Conservation (phyloP, 2,113 vertebrate genomes). For the Psittacula cyanocephala region DNA sequence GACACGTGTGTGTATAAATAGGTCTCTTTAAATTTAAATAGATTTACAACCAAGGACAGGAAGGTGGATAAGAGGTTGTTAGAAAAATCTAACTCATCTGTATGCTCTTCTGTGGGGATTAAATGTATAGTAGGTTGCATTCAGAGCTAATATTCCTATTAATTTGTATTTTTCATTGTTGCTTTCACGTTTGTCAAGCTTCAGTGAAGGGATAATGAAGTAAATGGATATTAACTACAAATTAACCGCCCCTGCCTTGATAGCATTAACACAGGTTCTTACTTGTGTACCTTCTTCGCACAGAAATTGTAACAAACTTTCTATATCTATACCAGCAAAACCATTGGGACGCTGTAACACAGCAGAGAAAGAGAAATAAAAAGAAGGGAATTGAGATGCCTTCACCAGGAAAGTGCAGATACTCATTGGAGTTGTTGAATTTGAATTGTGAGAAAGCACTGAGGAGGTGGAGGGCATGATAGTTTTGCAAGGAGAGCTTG, state of each 20-base stretch:
- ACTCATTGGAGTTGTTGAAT: accelerated
- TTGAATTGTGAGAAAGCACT: neutral
- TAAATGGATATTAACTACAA: neutral
- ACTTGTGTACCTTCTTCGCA: neutral
- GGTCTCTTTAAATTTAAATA: conserved; percentile 24
- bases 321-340: neutral
- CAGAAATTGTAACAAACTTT: neutral
- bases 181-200: conserved; percentile 35
- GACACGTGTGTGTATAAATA: neutral
- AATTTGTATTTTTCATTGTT: conserved; percentile 39
- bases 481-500: neutral
- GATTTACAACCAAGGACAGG: conserved; percentile 22
- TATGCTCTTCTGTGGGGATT: neutral
- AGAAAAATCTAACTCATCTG: neutral
- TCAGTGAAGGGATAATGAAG: neutral
- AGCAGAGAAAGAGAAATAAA: neutral
- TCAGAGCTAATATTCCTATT: neutral
- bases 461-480: neutral
- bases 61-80: neutral
- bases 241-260: conserved; percentile 25
- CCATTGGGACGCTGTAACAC: neutral
- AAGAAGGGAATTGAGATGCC: neutral
- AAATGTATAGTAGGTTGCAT: neutral
- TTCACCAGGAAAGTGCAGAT: neutral
- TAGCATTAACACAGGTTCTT: neutral